Percentiles rank a stretch among this genome's conserved stretches.
phyloP scores from a whole-genome alignment of 2,888 invertebrate species.

The Hoplodrina blanda region DNA sequence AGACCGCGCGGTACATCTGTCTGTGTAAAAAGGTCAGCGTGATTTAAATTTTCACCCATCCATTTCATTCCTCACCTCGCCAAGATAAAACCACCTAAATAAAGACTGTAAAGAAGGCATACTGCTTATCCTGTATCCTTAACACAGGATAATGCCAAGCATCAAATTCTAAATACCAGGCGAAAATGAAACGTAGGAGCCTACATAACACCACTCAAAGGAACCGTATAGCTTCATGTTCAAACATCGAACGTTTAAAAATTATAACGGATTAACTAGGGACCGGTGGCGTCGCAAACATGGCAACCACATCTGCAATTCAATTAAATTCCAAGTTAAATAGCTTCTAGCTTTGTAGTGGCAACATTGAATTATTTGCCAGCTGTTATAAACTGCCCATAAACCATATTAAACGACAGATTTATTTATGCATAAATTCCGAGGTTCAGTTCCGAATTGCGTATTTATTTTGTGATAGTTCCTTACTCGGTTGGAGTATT shows the following conservation, averaged over 20 bases:
- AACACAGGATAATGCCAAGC: background rate
- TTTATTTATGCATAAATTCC: conserved; percentile 77
- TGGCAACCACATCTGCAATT: conserved; percentile 79
- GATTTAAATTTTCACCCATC: too few relatives aligned
- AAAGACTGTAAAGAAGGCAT: background rate
- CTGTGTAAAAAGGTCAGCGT: too few relatives aligned
- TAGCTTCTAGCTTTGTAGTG: conserved; percentile 75
- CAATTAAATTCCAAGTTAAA: conserved; percentile 80
- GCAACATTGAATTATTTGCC: conserved; percentile 80
- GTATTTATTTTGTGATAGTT: conserved; percentile 61
- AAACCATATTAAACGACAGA: conserved; percentile 78
- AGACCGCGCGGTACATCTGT: too few relatives aligned
- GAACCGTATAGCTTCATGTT: conserved; percentile 43
- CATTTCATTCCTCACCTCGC: too few relatives aligned
- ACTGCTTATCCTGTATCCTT: background rate
- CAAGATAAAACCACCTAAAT: too few relatives aligned
- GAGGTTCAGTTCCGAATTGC: conserved; percentile 53
- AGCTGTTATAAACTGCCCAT: conserved; percentile 81
- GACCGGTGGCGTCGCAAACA: conserved; percentile 62
- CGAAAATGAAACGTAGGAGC: conserved; percentile 37
- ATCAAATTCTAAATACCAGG: conserved; percentile 37
- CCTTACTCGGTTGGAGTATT: conserved; percentile 31
- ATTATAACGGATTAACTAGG: conserved; percentile 60
- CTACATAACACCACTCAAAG: conserved; percentile 32
- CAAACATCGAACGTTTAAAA: conserved; percentile 56